These are phyloP conservation scores for Mormyrus lacerda DNA, from an alignment of 2,113 vertebrate species.

Conservation along the genomic window DNA sequence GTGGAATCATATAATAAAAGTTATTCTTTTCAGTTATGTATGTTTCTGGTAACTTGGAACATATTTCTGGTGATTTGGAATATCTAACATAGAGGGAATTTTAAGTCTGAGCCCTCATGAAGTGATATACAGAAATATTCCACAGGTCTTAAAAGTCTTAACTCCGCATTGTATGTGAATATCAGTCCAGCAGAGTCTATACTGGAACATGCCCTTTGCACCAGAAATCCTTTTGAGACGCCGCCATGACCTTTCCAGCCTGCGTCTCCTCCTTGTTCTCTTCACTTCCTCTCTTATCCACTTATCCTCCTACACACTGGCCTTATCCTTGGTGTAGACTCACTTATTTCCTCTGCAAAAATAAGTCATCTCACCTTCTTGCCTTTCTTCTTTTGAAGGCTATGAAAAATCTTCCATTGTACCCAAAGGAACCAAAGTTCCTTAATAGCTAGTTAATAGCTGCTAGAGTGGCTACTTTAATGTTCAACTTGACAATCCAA, in stretches of 20 bases:
- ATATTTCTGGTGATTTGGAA: background rate
- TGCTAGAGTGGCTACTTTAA: background rate
- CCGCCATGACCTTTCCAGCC: background rate
- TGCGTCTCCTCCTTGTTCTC: background rate
- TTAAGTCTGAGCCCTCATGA: background rate
- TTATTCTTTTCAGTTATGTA: background rate
- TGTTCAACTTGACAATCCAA: background rate
- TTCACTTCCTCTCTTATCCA: background rate
- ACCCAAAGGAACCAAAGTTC: background rate
- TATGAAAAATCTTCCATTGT: background rate
- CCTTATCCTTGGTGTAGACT: background rate
- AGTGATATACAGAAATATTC: background rate
- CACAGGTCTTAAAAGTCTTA: too few relatives aligned
- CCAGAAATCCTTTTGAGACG: background rate
- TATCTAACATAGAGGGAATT: background rate
- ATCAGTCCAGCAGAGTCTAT: background rate
- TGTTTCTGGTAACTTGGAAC: background rate
- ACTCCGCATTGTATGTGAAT: background rate
- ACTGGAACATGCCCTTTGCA: slow-evolving; percentile 12
- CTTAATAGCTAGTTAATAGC: background rate
- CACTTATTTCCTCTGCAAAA: background rate
- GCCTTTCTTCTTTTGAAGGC: background rate
- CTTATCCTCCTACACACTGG: background rate
- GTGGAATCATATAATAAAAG: background rate
- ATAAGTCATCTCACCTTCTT: background rate